Evolutionary conservation across 2,888 invertebrate species (phyloP).

Genomic region (Callyntrura sp.): DNA sequence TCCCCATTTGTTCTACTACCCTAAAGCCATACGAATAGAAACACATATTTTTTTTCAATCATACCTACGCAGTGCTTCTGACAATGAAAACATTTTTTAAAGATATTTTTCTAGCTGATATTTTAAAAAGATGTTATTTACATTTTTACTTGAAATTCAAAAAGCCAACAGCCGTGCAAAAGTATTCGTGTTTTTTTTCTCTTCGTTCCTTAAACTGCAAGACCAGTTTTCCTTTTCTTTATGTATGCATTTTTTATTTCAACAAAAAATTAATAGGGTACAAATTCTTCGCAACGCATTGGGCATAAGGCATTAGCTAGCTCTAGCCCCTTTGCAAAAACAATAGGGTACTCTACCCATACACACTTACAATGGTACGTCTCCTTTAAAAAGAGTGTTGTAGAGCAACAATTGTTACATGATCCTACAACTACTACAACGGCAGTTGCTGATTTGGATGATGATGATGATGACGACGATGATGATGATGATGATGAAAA

Average conservation of each 20-base stretch:
- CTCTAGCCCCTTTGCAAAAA: constrained; percentile 33
- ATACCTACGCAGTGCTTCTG: not conserved
- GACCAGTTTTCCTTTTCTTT: constrained; percentile 49
- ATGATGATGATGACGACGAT: constrained; percentile 54
- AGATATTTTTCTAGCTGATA: constrained; percentile 7
- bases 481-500: constrained; percentile 63
- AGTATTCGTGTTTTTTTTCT: not conserved
- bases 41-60: not conserved
- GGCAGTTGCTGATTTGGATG: not conserved
- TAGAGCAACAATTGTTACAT: constrained; percentile 43
- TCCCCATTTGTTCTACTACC: constrained; percentile 49
- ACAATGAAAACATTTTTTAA: not conserved
- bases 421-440: constrained; percentile 27
- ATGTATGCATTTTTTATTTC: not conserved
- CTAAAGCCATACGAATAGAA: constrained; percentile 10
- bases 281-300: constrained; percentile 30
- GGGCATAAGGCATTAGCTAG: constrained; percentile 23
- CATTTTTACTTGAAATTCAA: constrained; percentile 41
- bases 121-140: not conserved
- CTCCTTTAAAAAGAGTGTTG: not conserved
- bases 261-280: constrained; percentile 6
- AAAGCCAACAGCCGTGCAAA: constrained; percentile 55
- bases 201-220: not conserved
- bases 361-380: too few relatives aligned
- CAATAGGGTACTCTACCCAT: constrained; percentile 21